These are phyloP conservation scores for Ichneumoninae sp. DNA, from an alignment of 2,888 invertebrate species.

Conservation along the genomic window DNA sequence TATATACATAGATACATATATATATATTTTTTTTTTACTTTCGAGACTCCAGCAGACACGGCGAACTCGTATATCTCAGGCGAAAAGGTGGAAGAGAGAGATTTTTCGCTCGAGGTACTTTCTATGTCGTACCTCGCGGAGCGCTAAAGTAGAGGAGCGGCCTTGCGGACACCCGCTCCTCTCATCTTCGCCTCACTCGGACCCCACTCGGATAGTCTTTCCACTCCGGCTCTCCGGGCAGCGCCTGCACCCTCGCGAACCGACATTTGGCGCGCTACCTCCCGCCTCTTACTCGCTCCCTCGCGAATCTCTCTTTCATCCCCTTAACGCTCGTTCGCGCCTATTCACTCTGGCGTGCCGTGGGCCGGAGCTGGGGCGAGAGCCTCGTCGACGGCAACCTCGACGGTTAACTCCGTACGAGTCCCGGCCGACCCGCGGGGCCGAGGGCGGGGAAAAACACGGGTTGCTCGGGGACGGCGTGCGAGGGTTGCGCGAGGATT, in stretches of 20 bases:
- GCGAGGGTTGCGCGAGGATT: slow-evolving; percentile 10
- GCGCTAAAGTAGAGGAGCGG: slow-evolving; percentile 4
- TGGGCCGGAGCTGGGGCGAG: background rate
- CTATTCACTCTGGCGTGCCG: background rate
- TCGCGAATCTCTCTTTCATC: slow-evolving; percentile 42
- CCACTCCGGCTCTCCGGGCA: slow-evolving; percentile 10
- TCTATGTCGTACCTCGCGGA: slow-evolving; percentile 19
- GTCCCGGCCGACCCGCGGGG: background rate
- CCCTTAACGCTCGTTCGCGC: slow-evolving; percentile 62
- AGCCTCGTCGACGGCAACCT: background rate
- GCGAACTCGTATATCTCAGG: slow-evolving; percentile 1
- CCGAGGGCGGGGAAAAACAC: slow-evolving; percentile 75
- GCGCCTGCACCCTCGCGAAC: background rate
- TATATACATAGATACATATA: slow-evolving; percentile 2
- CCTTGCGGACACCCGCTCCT: slow-evolving; percentile 15
- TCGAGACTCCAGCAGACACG: slow-evolving; percentile 6
- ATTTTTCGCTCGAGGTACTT: slow-evolving; percentile 17
- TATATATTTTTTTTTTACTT: slow-evolving; percentile 1
- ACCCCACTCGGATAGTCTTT: slow-evolving; percentile 15
- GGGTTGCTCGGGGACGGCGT: slow-evolving; percentile 59
- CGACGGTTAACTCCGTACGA: slow-evolving; percentile 9
- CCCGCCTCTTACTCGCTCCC: background rate
- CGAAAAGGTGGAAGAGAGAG: background rate
- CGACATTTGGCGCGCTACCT: background rate
- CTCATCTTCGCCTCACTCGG: slow-evolving; percentile 8